A percentile compares a stretch with the other conserved stretches of the same genome.
Conservation (phyloP, 2,797 vertebrate species). For the Clarias laeviceps region DNA sequence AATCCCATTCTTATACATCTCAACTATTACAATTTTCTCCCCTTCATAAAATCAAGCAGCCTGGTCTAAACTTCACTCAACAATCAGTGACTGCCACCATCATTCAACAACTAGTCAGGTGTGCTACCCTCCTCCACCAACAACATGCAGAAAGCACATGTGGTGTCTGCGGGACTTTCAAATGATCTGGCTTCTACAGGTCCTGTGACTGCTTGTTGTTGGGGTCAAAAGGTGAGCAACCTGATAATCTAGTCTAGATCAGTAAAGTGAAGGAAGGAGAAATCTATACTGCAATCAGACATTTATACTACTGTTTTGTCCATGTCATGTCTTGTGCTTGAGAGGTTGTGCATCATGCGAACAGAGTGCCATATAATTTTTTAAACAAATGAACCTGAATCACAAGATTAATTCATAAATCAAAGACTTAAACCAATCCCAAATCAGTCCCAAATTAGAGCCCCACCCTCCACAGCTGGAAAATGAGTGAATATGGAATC, state of each 20-base stretch:
- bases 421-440: conserved; percentile 27
- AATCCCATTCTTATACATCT: not conserved
- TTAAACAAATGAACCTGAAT: conserved; percentile 37
- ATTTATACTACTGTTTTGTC: not conserved
- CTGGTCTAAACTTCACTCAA: conserved; percentile 19
- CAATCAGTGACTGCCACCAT: conserved; percentile 27
- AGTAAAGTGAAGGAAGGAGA: conserved; percentile 19
- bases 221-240: conserved; percentile 22
- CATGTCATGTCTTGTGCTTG: conserved; percentile 4
- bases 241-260: conserved; percentile 27
- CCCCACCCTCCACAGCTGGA: conserved; percentile 72
- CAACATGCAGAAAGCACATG: conserved; percentile 21
- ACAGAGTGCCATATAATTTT: conserved; percentile 18
- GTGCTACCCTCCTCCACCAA: conserved; percentile 40
- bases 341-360: conserved; percentile 12
- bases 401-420: conserved; percentile 38
- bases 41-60: conserved; percentile 30
- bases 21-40: not conserved
- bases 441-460: conserved; percentile 49
- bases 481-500: conserved; percentile 39
- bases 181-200: conserved; percentile 12
- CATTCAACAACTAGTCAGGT: conserved; percentile 32
- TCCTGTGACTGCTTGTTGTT: conserved; percentile 8
- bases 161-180: not conserved
- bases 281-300: conserved; percentile 38